Percentiles rank a stretch among this genome's conserved stretches.
Conservation (phyloP, 2,888 invertebrate species). For the Cryptus viduatorius region DNA sequence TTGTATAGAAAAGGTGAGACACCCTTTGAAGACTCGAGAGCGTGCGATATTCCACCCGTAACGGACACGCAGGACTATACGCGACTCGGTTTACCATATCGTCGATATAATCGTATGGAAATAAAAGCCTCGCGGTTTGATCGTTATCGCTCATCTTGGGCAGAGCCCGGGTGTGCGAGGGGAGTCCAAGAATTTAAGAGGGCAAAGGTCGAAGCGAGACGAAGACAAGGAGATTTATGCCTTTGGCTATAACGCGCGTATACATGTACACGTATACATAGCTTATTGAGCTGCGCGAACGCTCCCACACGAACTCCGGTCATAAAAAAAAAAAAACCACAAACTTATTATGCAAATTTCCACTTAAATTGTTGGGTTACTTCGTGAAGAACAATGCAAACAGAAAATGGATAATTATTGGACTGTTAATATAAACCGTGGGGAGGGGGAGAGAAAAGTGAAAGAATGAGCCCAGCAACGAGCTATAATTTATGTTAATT, state of each 20-base stretch:
- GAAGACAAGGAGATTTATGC: slow-evolving; percentile 72
- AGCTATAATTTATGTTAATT: slow-evolving; percentile 76
- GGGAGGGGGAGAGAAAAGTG: slow-evolving; percentile 22
- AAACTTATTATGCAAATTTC: slow-evolving; percentile 77
- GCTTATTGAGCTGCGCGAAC: slow-evolving; percentile 45
- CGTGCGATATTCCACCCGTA: slow-evolving; percentile 60
- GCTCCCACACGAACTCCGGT: slow-evolving; percentile 60
- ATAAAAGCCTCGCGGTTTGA: slow-evolving; percentile 53
- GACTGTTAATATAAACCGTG: slow-evolving; percentile 69
- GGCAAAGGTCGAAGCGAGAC: slow-evolving; percentile 51
- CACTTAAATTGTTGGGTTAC: slow-evolving; percentile 75
- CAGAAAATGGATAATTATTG: slow-evolving; percentile 80
- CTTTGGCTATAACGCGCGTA: slow-evolving; percentile 55
- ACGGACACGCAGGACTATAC: slow-evolving; percentile 66
- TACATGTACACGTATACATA: slow-evolving; percentile 61
- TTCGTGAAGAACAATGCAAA: slow-evolving; percentile 78
- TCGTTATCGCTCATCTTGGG: slow-evolving; percentile 70
- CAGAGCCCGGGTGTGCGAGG: slow-evolving; percentile 40
- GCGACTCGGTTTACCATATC: slow-evolving; percentile 66
- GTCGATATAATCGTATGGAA: slow-evolving; percentile 75
- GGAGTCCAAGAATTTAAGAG: slow-evolving; percentile 48
- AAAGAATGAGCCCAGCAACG: slow-evolving; percentile 32
- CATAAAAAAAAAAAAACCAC: slow-evolving; percentile 40
- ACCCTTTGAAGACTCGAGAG: slow-evolving; percentile 3
- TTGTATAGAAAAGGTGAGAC: slow-evolving; percentile 21